Percentiles rank a stretch among this genome's conserved stretches.
These are phyloP conservation scores for Rhagophthalmus giganteus DNA, from an alignment of 2,888 invertebrate genomes.

Conservation along the genomic window DNA sequence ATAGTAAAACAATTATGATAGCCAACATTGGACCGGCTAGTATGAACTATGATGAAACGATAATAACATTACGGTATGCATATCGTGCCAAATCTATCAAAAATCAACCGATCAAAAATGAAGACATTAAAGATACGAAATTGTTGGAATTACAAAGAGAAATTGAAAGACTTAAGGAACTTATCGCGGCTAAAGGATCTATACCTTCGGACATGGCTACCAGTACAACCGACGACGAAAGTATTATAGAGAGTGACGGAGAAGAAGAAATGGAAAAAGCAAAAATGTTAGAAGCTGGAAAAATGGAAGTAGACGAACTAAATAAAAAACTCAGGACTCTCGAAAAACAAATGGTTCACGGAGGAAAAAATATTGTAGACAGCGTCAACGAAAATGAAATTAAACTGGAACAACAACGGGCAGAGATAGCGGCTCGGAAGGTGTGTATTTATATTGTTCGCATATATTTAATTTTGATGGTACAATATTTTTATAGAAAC, in stretches of 20 bases:
- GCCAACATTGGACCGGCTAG: slow-evolving; percentile 98
- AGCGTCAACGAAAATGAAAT: slow-evolving; percentile 93
- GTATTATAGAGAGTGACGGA: slow-evolving; percentile 48
- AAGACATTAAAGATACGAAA: slow-evolving; percentile 98
- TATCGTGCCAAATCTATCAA: slow-evolving; percentile 98
- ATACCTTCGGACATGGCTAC: slow-evolving; percentile 38
- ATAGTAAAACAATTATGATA: slow-evolving; percentile 99
- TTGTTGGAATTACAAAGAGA: slow-evolving; percentile 91
- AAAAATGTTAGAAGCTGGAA: slow-evolving; percentile 56
- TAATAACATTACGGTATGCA: slow-evolving; percentile 95
- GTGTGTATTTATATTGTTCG: slow-evolving; percentile 47
- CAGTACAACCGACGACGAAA: slow-evolving; percentile 45
- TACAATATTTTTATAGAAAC: slow-evolving; percentile 49
- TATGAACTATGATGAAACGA: slow-evolving; percentile 96
- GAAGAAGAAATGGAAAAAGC: slow-evolving; percentile 55
- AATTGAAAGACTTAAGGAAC: slow-evolving; percentile 67
- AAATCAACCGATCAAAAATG: slow-evolving; percentile 97
- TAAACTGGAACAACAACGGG: slow-evolving; percentile 80
- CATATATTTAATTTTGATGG: slow-evolving; percentile 4
- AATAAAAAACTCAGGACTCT: slow-evolving; percentile 78
- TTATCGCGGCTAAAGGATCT: slow-evolving; percentile 49
- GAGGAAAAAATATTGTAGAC: slow-evolving; percentile 92
- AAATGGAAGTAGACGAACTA: slow-evolving; percentile 72
- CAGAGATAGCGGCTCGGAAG: slow-evolving; percentile 89
- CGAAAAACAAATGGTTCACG: slow-evolving; percentile 92